Conservation (phyloP, 2,113 vertebrate species). For the Panthera leo region DNA sequence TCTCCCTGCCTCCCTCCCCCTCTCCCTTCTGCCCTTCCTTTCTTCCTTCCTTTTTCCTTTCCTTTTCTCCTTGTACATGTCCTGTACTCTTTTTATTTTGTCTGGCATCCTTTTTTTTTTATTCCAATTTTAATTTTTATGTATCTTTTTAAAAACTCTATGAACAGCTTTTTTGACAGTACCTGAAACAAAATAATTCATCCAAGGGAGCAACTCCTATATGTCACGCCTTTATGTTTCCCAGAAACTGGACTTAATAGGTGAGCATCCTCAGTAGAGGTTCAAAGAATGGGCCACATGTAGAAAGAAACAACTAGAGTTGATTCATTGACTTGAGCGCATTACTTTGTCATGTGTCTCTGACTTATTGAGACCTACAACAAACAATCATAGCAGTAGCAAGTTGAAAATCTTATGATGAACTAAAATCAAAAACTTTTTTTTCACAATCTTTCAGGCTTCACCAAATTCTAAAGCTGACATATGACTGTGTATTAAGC, state of each 20-base stretch:
- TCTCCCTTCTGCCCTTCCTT: no score
- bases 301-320: not conserved
- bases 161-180: not conserved
- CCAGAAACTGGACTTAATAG: not conserved
- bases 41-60: not conserved
- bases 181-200: not conserved
- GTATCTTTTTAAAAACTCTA: not conserved
- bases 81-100: not conserved
- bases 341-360: not conserved
- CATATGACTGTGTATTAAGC: not conserved
- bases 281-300: not conserved
- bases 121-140: not conserved
- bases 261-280: not conserved
- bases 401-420: not conserved
- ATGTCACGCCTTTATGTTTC: not conserved
- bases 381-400: not conserved
- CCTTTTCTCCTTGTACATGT: not conserved
- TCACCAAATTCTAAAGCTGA: not conserved
- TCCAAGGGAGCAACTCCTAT: not conserved
- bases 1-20: accelerated
- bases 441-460: not conserved
- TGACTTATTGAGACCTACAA: not conserved
- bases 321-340: not conserved
- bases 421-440: slow-evolving; percentile 5
- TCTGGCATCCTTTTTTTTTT: not conserved